Evolutionary conservation across 2,888 invertebrate species (phyloP), one percentile per base, ranked within the genome.

Genomic region (Sericinus montela): DNA sequence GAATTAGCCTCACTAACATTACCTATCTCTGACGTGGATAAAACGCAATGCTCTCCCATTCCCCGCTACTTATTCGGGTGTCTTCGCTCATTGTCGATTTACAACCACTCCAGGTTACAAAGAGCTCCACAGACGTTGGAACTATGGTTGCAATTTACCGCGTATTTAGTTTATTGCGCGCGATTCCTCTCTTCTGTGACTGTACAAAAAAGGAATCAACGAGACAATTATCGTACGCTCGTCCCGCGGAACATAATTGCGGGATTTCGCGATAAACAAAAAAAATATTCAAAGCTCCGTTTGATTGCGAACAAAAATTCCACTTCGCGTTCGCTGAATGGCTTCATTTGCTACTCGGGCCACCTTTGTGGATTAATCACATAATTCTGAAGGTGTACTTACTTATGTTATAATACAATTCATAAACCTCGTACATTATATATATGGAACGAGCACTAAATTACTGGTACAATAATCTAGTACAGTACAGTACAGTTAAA

Each of bases 1-100:
- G 82, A 86, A 86, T 86, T 86, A 85, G 76, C 76, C 71, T 69
- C 71, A 70, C 74, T 71, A 71, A 74, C 75, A 73, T 75, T 69
- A 71, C 69, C 75, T 63, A 67, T 66, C 69, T 59, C 58, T 59
- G 52, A 51, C 57, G 45, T 52, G 45, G 52, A 51, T 45, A 51
- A 37, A 53, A 52, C 55, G 45, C 52, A 47, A 44, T 45, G 47
- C 39, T 45, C 39, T 45, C 28, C 43, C 30, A 19, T 38, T 30
- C 45, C 11, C 41, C 45, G 46, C 32, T 48, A 53, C 52, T 55
- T 43, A 48, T 45, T 50, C 50, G 42, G 35, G 34, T 45, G 52
- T 50, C 48, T 42, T 42, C 48, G 45, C 54, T 45, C 50, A 55
- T 55, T 55, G 54, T 45, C 53, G 55, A 55, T 53, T 48, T 55